Evolutionary conservation across 64 coral and sea anemone genomes (phyloP).

Genomic region (Stichodactyla mertensii): DNA sequence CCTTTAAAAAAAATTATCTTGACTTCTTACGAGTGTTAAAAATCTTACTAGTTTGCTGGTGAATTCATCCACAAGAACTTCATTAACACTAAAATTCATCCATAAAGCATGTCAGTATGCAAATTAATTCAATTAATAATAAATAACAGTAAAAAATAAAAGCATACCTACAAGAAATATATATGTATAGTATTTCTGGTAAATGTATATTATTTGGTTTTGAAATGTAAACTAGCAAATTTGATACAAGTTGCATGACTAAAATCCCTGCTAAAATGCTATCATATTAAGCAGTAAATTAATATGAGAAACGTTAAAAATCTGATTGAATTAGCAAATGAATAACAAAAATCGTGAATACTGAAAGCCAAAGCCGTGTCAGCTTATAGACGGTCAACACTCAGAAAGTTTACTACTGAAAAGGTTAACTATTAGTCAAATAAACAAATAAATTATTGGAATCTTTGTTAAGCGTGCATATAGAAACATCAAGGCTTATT

Average conservation of each 20-base stretch:
- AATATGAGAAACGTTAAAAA: not conserved
- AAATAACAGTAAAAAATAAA: not conserved
- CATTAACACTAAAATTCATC: not conserved
- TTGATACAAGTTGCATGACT: too few relatives aligned
- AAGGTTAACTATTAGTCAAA: too few relatives aligned
- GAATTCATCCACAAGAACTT: not conserved
- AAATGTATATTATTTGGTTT: not conserved
- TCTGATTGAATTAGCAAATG: not conserved
- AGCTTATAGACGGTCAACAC: not conserved
- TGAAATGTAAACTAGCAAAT: too few relatives aligned
- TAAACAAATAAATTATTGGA: not conserved
- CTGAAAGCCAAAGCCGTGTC: not conserved
- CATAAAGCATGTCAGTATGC: not conserved
- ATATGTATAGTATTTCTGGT: not conserved
- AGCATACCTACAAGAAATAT: not conserved
- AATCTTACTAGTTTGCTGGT: not conserved
- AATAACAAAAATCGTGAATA: not conserved
- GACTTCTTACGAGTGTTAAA: not conserved
- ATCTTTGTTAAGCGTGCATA: not conserved
- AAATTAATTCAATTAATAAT: not conserved
- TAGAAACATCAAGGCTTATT: not conserved
- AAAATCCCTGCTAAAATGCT: not conserved
- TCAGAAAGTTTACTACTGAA: too few relatives aligned
- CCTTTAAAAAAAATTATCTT: too few relatives aligned
- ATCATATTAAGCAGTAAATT: not conserved